Evolutionary conservation across 2,797 vertebrate species (phyloP), one percentile per base, ranked within the genome.

Genomic region (Labeo calbasu): DNA sequence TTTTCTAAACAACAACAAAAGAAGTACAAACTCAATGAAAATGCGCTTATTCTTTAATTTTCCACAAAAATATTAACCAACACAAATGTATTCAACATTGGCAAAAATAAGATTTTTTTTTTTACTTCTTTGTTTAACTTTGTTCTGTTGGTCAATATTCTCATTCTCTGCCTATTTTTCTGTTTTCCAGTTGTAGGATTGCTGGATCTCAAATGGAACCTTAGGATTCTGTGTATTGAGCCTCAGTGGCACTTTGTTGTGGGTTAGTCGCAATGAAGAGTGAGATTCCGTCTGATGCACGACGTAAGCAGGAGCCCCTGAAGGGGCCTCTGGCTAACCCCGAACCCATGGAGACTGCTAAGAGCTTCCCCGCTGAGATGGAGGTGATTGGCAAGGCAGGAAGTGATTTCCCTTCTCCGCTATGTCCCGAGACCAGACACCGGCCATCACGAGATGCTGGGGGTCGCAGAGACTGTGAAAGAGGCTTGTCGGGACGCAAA

Each of bases 231-330:
- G 93, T 92, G 92, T 83, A n/a, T 86, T 84, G 73, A 72, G 84
- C 85, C 69, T 86, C 83, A 85, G 89, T 88, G 85, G 92, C 94
- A 90, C 92, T 93, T 86, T 93, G 90, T 90, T 94, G 94, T 90
- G 91, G 94, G 94, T 88, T 93, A 94, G 95, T 96, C 96, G 95
- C 95, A 94, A 99, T 99, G 98, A 99, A 99, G 97, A 99, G 97
- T 95, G 98, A 98, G 94, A 95, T 98, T 94, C 92, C 97, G 85
- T 94, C 98, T 94, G 97, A 98, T 89, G 57, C 83, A 61, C 87
- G 86, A 90, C 96, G 96, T 94, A 97, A 95, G 96, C 97, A 96
- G 93, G 96, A 99, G 92, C 95, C 95, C 93, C 95, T 99, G 93
- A 99, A 99, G 95, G 97, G 96, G 93, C 96, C 97, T 88, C 95